Evolutionary conservation across 2,113 vertebrate species (phyloP).

Genomic region (Dermatemys mawii): DNA sequence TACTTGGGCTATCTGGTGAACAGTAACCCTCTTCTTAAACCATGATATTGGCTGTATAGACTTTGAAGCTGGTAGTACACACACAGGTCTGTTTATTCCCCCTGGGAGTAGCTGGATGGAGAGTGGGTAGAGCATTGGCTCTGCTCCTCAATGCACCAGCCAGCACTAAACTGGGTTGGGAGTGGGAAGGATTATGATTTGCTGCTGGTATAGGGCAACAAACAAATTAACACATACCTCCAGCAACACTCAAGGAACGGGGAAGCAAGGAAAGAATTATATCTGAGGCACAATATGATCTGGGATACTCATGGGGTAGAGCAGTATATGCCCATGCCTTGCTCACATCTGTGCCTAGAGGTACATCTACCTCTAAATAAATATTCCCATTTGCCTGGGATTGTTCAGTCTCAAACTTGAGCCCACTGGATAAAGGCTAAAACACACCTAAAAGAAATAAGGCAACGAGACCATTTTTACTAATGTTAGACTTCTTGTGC

Average conservation of each 20-base stretch:
- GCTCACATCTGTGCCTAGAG: background rate
- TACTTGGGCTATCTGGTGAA: background rate
- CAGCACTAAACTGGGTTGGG: background rate
- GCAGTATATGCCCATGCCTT: background rate
- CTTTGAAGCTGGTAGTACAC: background rate
- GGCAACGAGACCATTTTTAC: slow-evolving; percentile 37
- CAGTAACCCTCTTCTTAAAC: background rate
- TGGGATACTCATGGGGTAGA: background rate
- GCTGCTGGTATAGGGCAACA: background rate
- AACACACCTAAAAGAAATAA: background rate
- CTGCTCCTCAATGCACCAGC: background rate
- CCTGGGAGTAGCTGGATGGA: background rate
- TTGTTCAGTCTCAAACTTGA: slow-evolving; percentile 18
- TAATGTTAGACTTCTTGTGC: slow-evolving; percentile 42
- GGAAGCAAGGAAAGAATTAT: background rate
- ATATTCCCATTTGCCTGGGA: background rate
- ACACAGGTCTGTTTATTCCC: background rate
- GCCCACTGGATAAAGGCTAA: background rate
- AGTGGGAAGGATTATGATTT: background rate
- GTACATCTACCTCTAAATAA: background rate
- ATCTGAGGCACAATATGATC: background rate
- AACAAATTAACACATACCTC: background rate
- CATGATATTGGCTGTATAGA: background rate
- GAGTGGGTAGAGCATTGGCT: background rate
- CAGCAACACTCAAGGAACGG: background rate